Conservation (phyloP, 2,113 vertebrate genomes). For the Charina bottae region DNA sequence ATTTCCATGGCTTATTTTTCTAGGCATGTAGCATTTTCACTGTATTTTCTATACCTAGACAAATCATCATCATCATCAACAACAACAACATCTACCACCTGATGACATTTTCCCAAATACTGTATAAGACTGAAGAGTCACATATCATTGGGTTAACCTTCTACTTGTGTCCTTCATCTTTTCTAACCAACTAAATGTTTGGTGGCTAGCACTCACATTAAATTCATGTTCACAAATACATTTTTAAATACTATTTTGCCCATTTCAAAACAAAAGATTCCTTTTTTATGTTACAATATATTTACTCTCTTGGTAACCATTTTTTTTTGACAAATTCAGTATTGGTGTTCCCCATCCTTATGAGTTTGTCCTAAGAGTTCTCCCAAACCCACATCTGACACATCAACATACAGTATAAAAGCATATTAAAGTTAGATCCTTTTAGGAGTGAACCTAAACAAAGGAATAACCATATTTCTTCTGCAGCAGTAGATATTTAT, state of each 20-base stretch:
- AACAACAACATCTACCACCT: background rate
- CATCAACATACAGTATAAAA: background rate
- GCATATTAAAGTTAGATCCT: background rate
- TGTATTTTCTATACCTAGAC: background rate
- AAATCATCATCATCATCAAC: background rate
- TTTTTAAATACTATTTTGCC: background rate
- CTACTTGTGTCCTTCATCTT: background rate
- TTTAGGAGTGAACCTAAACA: background rate
- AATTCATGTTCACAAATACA: background rate
- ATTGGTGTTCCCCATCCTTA: background rate
- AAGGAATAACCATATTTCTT: background rate
- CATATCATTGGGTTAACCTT: background rate
- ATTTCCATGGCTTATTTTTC: background rate
- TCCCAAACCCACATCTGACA: background rate
- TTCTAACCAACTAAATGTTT: background rate
- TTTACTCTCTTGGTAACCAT: background rate
- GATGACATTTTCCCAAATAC: background rate
- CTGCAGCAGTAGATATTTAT: background rate
- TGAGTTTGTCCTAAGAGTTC: background rate
- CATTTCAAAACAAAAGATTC: too few species aligned
- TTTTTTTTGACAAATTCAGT: background rate
- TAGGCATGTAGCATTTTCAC: background rate
- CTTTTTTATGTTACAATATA: background rate
- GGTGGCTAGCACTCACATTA: background rate
- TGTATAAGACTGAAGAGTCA: background rate